Evolutionary conservation across 1,140 invertebrate species (phyloP).

Genomic region (Leptoteleia sp.): DNA sequence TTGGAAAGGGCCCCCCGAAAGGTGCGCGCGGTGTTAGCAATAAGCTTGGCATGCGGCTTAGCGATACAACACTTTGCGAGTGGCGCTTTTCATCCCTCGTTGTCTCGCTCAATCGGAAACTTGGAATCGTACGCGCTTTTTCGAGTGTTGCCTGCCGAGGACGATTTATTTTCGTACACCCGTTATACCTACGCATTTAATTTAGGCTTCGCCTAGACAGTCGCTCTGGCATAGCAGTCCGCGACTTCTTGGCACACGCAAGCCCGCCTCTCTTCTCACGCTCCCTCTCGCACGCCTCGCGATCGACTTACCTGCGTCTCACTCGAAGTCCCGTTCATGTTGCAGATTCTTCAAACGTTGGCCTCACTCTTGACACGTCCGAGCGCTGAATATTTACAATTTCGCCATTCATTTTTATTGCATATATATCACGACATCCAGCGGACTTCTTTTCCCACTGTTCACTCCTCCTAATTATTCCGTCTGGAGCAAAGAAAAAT

Average conservation of each 20-base stretch:
- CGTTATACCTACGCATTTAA: constrained; percentile 67
- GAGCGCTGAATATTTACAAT: constrained; percentile 48
- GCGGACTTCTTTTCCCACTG: neutral
- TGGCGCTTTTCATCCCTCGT: constrained; percentile 26
- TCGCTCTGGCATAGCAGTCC: constrained; percentile 53
- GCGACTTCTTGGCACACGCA: constrained; percentile 56
- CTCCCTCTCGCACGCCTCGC: constrained; percentile 6
- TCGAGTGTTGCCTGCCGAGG: constrained; percentile 52
- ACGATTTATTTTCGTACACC: constrained; percentile 63
- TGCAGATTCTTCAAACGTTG: constrained; percentile 59
- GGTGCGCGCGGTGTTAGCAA: neutral
- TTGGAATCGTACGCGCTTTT: constrained; percentile 48
- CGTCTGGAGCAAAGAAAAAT: neutral
- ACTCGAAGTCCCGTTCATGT: constrained; percentile 30
- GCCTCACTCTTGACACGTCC: constrained; percentile 60
- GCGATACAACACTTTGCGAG: constrained; percentile 10
- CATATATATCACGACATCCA: neutral
- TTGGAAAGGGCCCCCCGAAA: neutral
- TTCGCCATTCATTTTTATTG: constrained; percentile 44
- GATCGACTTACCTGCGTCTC: constrained; percentile 5
- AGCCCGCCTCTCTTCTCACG: constrained; percentile 6
- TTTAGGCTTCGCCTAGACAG: constrained; percentile 62
- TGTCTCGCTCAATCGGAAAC: constrained; percentile 45
- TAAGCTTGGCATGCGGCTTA: neutral
- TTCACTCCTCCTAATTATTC: neutral